Evolutionary conservation across 2,113 vertebrate species (phyloP).

Genomic region (Mormoops blainvillei): DNA sequence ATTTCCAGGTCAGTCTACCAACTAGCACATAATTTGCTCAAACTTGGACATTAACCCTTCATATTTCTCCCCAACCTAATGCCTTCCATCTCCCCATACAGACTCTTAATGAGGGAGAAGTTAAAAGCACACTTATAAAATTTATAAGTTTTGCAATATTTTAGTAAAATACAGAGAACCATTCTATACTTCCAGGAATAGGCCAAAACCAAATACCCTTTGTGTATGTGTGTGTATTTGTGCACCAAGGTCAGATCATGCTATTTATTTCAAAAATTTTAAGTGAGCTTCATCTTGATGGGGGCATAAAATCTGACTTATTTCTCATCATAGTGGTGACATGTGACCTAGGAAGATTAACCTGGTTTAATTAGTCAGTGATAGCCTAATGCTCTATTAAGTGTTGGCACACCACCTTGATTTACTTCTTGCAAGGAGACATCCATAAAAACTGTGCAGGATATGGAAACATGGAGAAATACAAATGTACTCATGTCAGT

Average conservation of each 20-base stretch:
- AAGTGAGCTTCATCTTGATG: background rate
- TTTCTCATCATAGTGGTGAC: background rate
- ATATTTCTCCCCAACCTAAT: background rate
- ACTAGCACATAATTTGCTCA: background rate
- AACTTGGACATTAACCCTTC: background rate
- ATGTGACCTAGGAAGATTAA: background rate
- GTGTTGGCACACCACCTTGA: background rate
- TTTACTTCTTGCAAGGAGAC: constrained; percentile 20
- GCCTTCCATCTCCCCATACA: background rate
- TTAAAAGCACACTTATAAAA: background rate
- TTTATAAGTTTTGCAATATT: background rate
- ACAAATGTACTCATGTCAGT: constrained; percentile 5
- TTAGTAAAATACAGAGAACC: background rate
- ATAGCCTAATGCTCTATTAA: background rate
- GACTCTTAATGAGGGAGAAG: background rate
- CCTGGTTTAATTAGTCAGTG: constrained; percentile 2
- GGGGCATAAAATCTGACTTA: background rate
- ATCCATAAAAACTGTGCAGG: background rate
- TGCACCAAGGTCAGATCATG: background rate
- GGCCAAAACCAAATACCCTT: background rate
- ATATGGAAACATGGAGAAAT: background rate
- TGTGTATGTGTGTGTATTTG: background rate
- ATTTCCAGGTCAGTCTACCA: constrained; percentile 27
- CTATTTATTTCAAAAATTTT: constrained; percentile 24
- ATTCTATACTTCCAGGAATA: background rate